Base-by-base conservation (phyloP, 2,113 vertebrate species). In the Myrmecobius fasciatus region DNA sequence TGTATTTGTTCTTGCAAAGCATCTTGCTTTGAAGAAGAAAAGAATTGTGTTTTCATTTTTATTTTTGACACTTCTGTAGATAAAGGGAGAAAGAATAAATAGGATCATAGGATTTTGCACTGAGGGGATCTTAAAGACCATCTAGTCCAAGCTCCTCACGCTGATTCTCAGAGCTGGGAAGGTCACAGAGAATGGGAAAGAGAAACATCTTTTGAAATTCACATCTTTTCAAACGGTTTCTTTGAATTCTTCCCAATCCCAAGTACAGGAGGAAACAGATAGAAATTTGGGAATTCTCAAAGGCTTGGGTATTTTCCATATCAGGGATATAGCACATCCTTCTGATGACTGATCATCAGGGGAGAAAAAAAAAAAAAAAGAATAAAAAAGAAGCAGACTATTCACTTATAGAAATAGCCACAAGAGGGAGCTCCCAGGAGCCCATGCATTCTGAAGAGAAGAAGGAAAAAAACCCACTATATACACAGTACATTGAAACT, bases 391-490 rank as follows among this genome's bases (percentile, higher is more conserved):
- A 89, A 89, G 49, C 67, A 96, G 31, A 94, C 36, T 25, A 10
- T 17, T 94, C 36, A 75, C 12, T 97, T 95, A 75, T 92, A 48
- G 11, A 48, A 10, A 25, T 53, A 60, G 56, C 98, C 95, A 26
- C 97, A 88, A 96, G 97, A 98, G 97, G 97, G 96, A 97, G 96
- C 96, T 1, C 94, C 89, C 60, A 43, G 1, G 90, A 89, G 28
- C 43, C 47, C 22, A 52, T 48, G 1, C 11, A 52, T 7, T 53
- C 56, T 89, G 2, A 52, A 89, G 24, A 52, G 93, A 91, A 43
- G n/a, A 83, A 43, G 36, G 36, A 20, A n/a, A n/a, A 67, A 43
- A 83, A 22, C 14, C 36, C 67, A 93, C 83, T 43, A 0, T 1
- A 24, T 28, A 83, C 83, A 53, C 75, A 54, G 26, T 31, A 26